Evolutionary conservation across 2,113 vertebrate genomes (phyloP).

Genomic region (Antigone vipio): DNA sequence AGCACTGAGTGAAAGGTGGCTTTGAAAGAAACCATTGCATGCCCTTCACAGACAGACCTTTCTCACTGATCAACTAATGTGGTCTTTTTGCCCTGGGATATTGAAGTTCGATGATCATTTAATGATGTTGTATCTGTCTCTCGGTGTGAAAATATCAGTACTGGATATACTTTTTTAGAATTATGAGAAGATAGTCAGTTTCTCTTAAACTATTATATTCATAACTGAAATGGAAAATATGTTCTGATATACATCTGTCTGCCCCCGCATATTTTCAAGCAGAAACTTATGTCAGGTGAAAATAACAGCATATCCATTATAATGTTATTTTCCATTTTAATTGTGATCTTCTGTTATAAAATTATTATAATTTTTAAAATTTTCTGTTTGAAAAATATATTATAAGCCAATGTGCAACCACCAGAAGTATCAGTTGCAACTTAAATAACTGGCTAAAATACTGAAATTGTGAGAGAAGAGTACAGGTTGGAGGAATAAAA

Average conservation of each 20-base stretch:
- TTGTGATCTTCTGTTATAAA: not conserved
- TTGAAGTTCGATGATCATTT: not conserved
- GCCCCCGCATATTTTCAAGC: not conserved
- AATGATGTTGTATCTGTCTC: not conserved
- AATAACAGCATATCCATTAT: not conserved
- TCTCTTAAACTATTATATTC: not conserved
- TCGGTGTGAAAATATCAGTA: not conserved
- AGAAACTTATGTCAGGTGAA: not conserved
- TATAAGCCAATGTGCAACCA: not conserved
- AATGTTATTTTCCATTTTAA: not conserved
- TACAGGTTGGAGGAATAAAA: not conserved
- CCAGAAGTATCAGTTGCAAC: not conserved
- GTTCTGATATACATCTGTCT: not conserved
- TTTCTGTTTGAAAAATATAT: not conserved
- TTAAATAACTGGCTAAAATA: not conserved
- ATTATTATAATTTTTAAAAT: not conserved
- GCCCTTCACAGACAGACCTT: not conserved
- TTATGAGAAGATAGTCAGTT: not conserved
- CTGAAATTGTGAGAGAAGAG: not conserved
- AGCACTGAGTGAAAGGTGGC: not conserved
- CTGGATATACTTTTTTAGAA: not conserved
- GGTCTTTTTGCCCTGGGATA: not conserved
- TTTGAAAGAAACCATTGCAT: not conserved
- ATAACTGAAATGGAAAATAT: not conserved
- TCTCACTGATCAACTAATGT: not conserved